phyloP scores from a whole-genome alignment of 2,113 vertebrate species.

The Scatophagus argus region DNA sequence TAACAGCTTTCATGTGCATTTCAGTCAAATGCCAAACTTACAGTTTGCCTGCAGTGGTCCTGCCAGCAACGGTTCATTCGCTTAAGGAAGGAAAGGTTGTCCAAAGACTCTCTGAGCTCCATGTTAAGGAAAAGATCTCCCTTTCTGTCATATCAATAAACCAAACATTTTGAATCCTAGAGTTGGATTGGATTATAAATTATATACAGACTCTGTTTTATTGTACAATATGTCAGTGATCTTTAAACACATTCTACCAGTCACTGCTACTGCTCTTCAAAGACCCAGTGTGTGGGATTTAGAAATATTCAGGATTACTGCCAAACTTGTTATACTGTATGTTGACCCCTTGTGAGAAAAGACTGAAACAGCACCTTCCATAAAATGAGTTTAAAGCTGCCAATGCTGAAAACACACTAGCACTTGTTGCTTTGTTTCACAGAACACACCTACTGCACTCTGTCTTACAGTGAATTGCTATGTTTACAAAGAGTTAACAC shows the following conservation, averaged over 20 bases:
- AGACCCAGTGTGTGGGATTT: neutral
- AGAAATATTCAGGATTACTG: neutral
- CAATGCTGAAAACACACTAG: neutral
- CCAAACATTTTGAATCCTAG: neutral
- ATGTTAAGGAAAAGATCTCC: conserved; percentile 84
- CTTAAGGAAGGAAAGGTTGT: conserved; percentile 98
- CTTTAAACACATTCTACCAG: neutral
- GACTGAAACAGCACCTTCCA: neutral
- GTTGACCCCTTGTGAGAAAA: conserved; percentile 27
- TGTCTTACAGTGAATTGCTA: neutral
- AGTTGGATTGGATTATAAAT: too few relatives aligned
- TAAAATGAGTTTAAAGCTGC: neutral
- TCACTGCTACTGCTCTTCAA: neutral
- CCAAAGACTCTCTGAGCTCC: conserved; percentile 92
- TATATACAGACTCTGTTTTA: too few relatives aligned
- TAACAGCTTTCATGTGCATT: neutral
- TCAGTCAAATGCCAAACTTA: conserved; percentile 64
- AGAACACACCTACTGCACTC: neutral
- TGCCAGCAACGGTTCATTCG: conserved; percentile 99
- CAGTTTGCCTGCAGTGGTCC: conserved; percentile 99
- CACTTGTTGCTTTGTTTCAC: neutral
- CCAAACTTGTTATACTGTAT: conserved; percentile 2
- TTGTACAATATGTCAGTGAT: neutral
- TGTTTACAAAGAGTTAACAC: neutral
- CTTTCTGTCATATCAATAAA: neutral